Base-by-base conservation (phyloP, 2,797 vertebrate genomes). In the Phalanger gymnotis region DNA sequence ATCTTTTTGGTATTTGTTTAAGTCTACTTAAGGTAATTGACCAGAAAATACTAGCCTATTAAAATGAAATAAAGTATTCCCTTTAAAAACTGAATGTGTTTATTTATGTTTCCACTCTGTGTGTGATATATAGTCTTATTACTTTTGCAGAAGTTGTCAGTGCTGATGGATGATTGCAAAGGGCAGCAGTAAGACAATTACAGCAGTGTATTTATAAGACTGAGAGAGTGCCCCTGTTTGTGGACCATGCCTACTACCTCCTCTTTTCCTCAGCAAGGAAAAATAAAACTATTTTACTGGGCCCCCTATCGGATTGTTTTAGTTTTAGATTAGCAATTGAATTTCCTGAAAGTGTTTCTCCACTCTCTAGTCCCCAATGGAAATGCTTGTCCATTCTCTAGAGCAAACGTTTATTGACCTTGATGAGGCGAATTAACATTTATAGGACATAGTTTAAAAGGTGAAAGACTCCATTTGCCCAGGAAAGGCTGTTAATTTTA, bases 161-260 rank as follows among this genome's bases (percentile, higher is more conserved):
- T 53, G 91, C 97, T 99, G 98, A 99, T 98, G 98, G 98, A 98
- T 98, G 97, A 98, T 98, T 96, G 98, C 97, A 98, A 95, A 96
- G 93, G 96, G 97, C 91, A 87, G 89, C 94, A 96, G 92, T 91
- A 3, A 94, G 31, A 73, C 93, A 93, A 94, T 6, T 0, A 58
- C 52, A 90, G 73, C 93, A 12, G 57, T 92, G 73, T 53, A 25
- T 94, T 94, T 97, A 97, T 55, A 94, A 97, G 96, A 34, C 90
- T 53, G 52, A 4, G 91, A 89, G 93, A 56, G 57, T 0, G 58
- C 55, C 97, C 52, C 52, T 91, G 94, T 96, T 95, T 94, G 66
- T 97, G 81, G 53, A 58, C 73, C 57, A 91, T 90, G 10, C 53
- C 31, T 52, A 10, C 31, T 52, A 10, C 53, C 94, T 96, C 96